These are phyloP conservation scores for Columbina picui DNA, from an alignment of 2,113 vertebrate species.

Conservation along the genomic window DNA sequence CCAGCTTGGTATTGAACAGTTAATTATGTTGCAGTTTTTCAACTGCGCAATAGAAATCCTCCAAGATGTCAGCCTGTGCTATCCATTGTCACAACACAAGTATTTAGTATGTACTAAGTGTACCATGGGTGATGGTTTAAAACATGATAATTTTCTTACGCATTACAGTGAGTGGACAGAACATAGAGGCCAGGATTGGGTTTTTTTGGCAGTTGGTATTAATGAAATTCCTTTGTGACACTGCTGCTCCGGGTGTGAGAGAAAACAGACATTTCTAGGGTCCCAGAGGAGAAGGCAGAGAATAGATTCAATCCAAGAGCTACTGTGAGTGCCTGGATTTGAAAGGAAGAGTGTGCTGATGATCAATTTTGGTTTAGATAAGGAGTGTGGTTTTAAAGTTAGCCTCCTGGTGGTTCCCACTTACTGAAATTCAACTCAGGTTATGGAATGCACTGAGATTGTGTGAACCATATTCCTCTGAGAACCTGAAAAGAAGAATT, in stretches of 20 bases:
- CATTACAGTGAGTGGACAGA: neutral
- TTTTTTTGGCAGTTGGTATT: neutral
- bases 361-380: neutral
- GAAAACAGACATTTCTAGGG: neutral
- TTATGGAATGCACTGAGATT: neutral
- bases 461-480: neutral
- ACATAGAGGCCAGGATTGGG: neutral
- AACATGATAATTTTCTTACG: neutral
- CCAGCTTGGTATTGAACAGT: neutral
- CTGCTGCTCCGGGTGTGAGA: neutral
- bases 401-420: neutral
- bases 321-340: neutral
- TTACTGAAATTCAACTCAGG: neutral
- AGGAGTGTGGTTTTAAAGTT: neutral
- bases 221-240: neutral
- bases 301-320: neutral
- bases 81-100: neutral
- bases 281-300: neutral
- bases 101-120: neutral
- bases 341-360: neutral
- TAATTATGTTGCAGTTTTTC: neutral
- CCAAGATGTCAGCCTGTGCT: neutral
- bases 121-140: neutral
- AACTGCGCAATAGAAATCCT: neutral
- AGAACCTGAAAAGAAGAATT: neutral